Conservation (phyloP, 2,797 vertebrate genomes). For the Chromis chromis region DNA sequence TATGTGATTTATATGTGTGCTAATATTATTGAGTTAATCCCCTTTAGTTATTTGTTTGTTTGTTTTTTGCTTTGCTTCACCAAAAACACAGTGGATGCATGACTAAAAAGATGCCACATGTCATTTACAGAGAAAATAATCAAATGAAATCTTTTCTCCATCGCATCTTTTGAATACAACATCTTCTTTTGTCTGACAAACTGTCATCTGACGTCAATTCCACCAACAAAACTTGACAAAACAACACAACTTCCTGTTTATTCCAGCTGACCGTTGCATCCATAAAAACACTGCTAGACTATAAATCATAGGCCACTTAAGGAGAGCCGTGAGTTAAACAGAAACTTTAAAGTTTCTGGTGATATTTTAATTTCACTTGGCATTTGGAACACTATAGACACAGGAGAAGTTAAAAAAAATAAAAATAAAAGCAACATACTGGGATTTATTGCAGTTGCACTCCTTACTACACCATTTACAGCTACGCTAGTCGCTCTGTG, state of each 20-base stretch:
- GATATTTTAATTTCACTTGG: neutral
- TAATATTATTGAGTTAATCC: neutral
- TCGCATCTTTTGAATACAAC: constrained; percentile 31
- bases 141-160: constrained; percentile 53
- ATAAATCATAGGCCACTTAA: too few species aligned
- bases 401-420: neutral
- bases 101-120: constrained; percentile 23
- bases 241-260: constrained; percentile 43
- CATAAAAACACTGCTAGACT: neutral
- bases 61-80: neutral
- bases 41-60: too few species aligned
- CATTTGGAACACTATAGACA: neutral
- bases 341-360: neutral
- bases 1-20: neutral
- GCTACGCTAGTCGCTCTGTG: neutral
- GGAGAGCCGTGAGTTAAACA: neutral
- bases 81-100: neutral
- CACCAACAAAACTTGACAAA: neutral
- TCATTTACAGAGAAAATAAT: constrained; percentile 49
- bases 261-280: neutral
- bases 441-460: too few species aligned
- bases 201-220: constrained; percentile 81
- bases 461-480: neutral
- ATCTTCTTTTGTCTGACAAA: constrained; percentile 24
- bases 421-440: too few species aligned